Percentiles rank a stretch among this genome's conserved stretches.
Evolutionary conservation across 2,888 invertebrate species (phyloP).

Genomic region (Ypsolopha sequella): DNA sequence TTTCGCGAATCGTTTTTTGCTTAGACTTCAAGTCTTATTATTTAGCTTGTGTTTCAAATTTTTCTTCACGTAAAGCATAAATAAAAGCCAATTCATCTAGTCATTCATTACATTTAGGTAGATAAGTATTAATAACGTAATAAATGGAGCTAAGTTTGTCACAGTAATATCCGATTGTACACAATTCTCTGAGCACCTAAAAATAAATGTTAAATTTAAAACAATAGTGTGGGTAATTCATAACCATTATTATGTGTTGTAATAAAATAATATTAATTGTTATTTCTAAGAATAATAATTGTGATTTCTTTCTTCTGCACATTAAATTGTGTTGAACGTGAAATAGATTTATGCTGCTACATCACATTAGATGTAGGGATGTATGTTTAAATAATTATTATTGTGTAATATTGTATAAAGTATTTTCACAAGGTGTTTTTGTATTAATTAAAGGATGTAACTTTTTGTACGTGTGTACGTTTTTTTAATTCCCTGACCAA

Average conservation of each 20-base stretch:
- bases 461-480: slow-evolving; percentile 31
- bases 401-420: slow-evolving; percentile 50
- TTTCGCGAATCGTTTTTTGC: neutral
- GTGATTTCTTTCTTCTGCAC: neutral
- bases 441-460: slow-evolving; percentile 43
- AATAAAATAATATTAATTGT: slow-evolving; percentile 10
- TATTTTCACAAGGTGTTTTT: slow-evolving; percentile 48
- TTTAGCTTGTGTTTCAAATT: slow-evolving; percentile 43
- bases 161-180: too few relatives aligned
- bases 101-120: slow-evolving; percentile 32
- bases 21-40: slow-evolving; percentile 21
- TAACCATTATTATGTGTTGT: slow-evolving; percentile 39
- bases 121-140: slow-evolving; percentile 12
- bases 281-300: neutral
- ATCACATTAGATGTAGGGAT: neutral
- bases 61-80: slow-evolving; percentile 41
- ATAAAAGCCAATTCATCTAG: slow-evolving; percentile 22
- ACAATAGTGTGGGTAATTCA: slow-evolving; percentile 30
- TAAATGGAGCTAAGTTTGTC: too few relatives aligned
- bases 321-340: neutral
- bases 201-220: slow-evolving; percentile 22
- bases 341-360: neutral
- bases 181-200: slow-evolving; percentile 33
- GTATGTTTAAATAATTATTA: neutral
- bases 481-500: slow-evolving; percentile 19